A percentile compares a stretch with the other conserved stretches of the same genome.
Conservation (phyloP, 1,140 invertebrate species). For the Trichoplusia ni region DNA sequence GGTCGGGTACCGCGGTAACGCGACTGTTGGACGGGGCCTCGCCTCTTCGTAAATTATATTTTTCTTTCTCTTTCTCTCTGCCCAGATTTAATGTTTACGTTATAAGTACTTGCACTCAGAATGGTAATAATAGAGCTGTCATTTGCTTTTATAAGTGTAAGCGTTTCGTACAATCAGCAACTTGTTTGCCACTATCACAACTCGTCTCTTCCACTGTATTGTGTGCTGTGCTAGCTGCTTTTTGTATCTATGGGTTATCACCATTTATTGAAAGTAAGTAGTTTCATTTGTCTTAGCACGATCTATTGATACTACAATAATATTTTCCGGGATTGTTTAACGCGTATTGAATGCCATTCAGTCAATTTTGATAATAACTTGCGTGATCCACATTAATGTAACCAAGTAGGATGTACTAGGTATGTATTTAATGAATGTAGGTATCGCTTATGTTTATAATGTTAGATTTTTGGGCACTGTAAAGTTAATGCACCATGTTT, state of each 20-base stretch:
- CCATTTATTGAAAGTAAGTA: constrained; percentile 73
- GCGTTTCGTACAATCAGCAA: constrained; percentile 78
- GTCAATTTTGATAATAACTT: constrained; percentile 18
- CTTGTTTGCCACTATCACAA: constrained; percentile 79
- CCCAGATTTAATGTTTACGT: constrained; percentile 60
- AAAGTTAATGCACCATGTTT: constrained; percentile 65
- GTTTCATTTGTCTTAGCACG: constrained; percentile 71
- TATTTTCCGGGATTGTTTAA: constrained; percentile 34
- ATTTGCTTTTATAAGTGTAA: constrained; percentile 80
- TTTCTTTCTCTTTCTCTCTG: constrained; percentile 69
- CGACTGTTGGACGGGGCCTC: constrained; percentile 37
- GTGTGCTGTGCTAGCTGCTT: constrained; percentile 82
- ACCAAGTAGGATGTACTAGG: constrained; percentile 19
- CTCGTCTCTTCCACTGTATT: constrained; percentile 80
- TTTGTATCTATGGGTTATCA: constrained; percentile 81
- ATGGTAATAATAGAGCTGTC: constrained; percentile 81
- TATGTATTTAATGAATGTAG: constrained; percentile 22
- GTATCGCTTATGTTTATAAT: constrained; percentile 45
- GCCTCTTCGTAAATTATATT: constrained; percentile 33
- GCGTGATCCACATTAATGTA: constrained; percentile 17
- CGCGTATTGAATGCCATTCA: constrained; percentile 39
- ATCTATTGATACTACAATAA: constrained; percentile 49
- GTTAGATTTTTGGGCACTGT: constrained; percentile 73
- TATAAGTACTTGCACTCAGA: constrained; percentile 73
- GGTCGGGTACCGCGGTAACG: constrained; percentile 24